Evolutionary conservation across 2,888 invertebrate species (phyloP).

Genomic region (Saturnia pavonia): DNA sequence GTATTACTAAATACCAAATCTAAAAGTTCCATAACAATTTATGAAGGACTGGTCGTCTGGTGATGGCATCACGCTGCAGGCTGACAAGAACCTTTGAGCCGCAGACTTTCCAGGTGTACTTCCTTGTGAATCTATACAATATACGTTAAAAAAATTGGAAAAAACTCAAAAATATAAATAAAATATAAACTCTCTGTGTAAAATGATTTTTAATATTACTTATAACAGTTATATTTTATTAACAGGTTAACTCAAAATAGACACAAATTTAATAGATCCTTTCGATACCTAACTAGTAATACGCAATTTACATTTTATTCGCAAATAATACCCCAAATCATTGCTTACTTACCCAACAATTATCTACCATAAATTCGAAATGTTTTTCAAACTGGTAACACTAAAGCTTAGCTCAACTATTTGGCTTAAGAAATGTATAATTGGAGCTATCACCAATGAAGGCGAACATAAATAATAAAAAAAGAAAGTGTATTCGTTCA

Average conservation of each 20-base stretch:
- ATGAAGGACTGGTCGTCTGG: no score
- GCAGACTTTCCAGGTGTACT: no score
- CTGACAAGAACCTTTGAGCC: no score
- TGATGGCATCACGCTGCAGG: no score
- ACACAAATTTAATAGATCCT: background rate
- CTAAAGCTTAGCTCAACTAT: conserved; percentile 1
- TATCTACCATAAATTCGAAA: background rate
- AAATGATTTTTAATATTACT: conserved; percentile 7
- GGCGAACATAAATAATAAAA: background rate
- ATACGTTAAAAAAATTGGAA: no score
- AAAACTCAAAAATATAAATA: background rate
- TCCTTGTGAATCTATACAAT: no score
- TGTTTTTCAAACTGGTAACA: background rate
- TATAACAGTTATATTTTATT: background rate
- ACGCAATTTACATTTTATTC: background rate
- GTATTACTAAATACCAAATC: no score
- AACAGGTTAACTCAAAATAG: conserved; percentile 4
- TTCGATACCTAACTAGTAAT: background rate
- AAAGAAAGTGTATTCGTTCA: background rate
- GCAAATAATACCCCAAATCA: background rate
- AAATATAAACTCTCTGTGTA: background rate
- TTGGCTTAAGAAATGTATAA: background rate
- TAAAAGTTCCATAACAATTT: no score
- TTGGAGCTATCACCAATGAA: background rate
- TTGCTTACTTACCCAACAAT: background rate